These are phyloP conservation scores for Diaprepes abbreviatus DNA, from an alignment of 2,888 invertebrate genomes.

Conservation along the genomic window DNA sequence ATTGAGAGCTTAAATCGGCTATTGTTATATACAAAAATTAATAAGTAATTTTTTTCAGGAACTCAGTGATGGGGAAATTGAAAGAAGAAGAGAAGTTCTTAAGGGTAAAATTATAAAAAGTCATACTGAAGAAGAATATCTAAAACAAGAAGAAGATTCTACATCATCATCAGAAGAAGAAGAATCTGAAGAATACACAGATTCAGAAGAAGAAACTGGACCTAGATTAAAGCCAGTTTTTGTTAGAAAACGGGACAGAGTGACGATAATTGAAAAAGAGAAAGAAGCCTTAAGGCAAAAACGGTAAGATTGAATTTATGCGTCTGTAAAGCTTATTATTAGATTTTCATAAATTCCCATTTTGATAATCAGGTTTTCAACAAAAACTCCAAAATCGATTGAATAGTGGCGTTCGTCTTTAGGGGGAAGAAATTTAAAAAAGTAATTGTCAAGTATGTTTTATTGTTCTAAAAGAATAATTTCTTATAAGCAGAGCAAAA, in stretches of 20 bases:
- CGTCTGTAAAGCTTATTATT: too few relatives aligned
- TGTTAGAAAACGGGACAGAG: conserved; percentile 91
- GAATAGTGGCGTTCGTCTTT: too few relatives aligned
- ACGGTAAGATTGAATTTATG: too few relatives aligned
- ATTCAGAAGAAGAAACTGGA: conserved; percentile 89
- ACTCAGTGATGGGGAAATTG: conserved; percentile 74
- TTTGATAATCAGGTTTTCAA: too few relatives aligned
- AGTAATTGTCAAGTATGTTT: too few relatives aligned
- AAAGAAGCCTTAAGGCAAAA: conserved; percentile 88
- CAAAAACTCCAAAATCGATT: too few relatives aligned
- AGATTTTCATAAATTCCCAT: too few relatives aligned
- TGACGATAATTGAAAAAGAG: conserved; percentile 96
- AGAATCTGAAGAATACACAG: conserved; percentile 88
- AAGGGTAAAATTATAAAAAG: conserved; percentile 75
- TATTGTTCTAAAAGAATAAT: too few relatives aligned
- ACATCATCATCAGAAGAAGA: conserved; percentile 79
- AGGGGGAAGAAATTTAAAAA: too few relatives aligned
- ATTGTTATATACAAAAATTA: too few relatives aligned
- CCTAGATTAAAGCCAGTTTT: conserved; percentile 91
- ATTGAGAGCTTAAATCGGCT: too few relatives aligned
- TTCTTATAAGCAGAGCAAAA: too few relatives aligned
- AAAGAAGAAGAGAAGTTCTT: conserved; percentile 80
- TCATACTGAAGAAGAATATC: conserved; percentile 81
- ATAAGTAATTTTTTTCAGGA: conserved; percentile 33
- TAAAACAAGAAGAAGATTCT: conserved; percentile 81